These are phyloP conservation scores for Chirona hameri DNA, from an alignment of 2,888 invertebrate species.

Conservation along the genomic window DNA sequence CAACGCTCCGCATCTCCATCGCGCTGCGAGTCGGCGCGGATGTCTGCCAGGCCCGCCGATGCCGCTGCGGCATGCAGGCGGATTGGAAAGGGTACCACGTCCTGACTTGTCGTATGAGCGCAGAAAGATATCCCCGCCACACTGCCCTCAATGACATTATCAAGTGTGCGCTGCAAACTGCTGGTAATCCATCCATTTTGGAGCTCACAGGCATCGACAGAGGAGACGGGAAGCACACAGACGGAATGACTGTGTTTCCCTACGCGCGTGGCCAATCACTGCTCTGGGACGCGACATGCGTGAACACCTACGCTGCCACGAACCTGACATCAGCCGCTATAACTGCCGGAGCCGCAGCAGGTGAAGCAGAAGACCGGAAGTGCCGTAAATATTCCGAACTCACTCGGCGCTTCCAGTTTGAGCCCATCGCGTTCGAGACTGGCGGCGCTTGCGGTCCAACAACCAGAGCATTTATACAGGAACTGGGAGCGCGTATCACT, in stretches of 20 bases:
- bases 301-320: neutral
- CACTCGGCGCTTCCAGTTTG: neutral
- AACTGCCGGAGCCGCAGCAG: neutral
- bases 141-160: neutral
- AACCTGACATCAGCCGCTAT: neutral
- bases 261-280: neutral
- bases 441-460: neutral
- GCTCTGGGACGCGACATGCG: neutral
- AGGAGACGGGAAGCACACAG: neutral
- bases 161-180: neutral
- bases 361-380: neutral
- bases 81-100: neutral
- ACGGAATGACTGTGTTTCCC: neutral
- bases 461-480: no score
- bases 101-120: neutral
- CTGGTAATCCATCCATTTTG: neutral
- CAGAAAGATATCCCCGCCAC: neutral
- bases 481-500: no score
- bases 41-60: no score
- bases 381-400: neutral
- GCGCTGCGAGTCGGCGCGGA: no score
- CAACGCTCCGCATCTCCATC: no score
- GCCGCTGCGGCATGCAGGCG: no score
- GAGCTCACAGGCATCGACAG: neutral
- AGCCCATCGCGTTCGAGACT: neutral